Evolutionary conservation across 2,888 invertebrate genomes (phyloP).

Genomic region (Pterostichus madidus): DNA sequence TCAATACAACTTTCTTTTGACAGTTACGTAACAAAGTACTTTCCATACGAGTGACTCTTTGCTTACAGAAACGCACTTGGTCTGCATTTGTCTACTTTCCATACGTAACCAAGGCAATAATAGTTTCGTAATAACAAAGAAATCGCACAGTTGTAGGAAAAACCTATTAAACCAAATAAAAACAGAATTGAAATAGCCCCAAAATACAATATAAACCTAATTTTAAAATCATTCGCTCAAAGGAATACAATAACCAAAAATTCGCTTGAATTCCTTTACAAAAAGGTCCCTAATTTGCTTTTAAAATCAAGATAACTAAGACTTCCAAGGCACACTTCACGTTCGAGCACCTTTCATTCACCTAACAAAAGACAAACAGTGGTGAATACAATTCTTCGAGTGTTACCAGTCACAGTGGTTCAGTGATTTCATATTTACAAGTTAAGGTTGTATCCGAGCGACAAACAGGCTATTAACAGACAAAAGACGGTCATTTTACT

Average conservation of each 20-base stretch:
- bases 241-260: background rate
- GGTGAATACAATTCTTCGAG: constrained; percentile 10
- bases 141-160: too few relatives aligned
- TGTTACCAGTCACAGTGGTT: background rate
- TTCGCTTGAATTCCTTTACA: background rate
- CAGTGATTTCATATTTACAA: constrained; percentile 10
- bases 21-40: too few relatives aligned
- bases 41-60: too few relatives aligned
- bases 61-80: too few relatives aligned
- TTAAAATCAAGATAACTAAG: background rate
- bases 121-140: too few relatives aligned
- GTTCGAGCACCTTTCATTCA: background rate
- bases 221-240: background rate
- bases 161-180: too few relatives aligned
- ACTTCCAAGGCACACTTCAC: constrained; percentile 3
- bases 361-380: constrained; percentile 24
- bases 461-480: constrained; percentile 44
- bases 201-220: background rate
- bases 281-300: background rate
- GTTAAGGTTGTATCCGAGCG: constrained; percentile 28
- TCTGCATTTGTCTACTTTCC: too few relatives aligned
- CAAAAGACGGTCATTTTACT: constrained; percentile 41
- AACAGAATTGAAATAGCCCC: background rate
- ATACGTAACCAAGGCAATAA: too few relatives aligned
- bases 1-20: too few relatives aligned